Base-by-base conservation (phyloP, 2,888 invertebrate genomes). In the Drosophila helvetica region DNA sequence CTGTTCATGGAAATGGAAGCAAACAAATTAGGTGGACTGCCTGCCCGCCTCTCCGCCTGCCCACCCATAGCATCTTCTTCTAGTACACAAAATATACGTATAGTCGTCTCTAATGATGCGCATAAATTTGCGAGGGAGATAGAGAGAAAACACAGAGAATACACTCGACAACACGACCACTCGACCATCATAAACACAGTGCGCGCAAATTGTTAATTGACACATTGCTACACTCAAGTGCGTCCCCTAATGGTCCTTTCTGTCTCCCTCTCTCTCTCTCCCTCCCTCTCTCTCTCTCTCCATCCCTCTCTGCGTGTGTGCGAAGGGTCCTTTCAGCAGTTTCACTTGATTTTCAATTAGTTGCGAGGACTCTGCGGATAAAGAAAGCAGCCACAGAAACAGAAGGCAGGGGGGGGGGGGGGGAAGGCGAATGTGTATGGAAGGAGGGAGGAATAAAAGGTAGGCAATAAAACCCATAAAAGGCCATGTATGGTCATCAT, bases 121-220 rank as follows among this genome's bases (percentile, higher is more conserved):
- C 68, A 66, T 66, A 67, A 66, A 67, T 66, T 66, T 18, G 30
- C 43, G 67, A 48, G 66, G 30, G 66, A 53, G 52, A 30, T 38
- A 12, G 15, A 65, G 66, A 42, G 43, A 5, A 5, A 0, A 22
- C 22, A 5, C 30, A 33, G 53, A 65, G 42, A 54, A 66, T 33
- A 53, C 78, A 74, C 59, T 63, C 52, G 42, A 27, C 38, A 30
- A 18, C 38, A 6, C 18, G 72, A 45, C 45, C 72, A 72, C 64
- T 60, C 74, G 66, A 58, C 18, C 50, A 46, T 66, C 86, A 72
- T 75, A 84, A 80, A 72, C 71, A 72, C 71, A 84, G 79, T 78
- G 85, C 65, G 80, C 63, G 68, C 78, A 80, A 86, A 81, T 71
- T 80, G 80, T 79, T 82, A 82, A 85, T 79, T 87, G 87, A 84